Percentiles rank a stretch among this genome's conserved stretches.
Conservation (phyloP, 2,888 invertebrate genomes). For the Allolobophora icterica region DNA sequence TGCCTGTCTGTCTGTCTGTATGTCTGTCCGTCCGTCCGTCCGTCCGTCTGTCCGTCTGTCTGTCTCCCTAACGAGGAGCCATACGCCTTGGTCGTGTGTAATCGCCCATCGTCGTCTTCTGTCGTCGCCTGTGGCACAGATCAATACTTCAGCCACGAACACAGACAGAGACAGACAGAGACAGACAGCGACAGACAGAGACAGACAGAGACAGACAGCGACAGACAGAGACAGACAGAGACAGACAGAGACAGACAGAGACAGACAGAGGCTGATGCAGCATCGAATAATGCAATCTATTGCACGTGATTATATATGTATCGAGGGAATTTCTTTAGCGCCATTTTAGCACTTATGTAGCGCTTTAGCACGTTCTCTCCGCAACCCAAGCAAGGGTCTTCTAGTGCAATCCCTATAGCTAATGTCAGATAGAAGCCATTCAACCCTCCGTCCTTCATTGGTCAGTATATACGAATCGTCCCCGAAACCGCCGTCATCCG, state of each 20-base stretch:
- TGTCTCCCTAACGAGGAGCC: background rate
- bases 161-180: too few relatives aligned
- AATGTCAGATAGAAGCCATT: too few relatives aligned
- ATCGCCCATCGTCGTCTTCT: background rate
- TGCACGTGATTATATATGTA: background rate
- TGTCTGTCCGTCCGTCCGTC: background rate
- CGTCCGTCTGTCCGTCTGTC: background rate
- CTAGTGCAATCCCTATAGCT: too few relatives aligned
- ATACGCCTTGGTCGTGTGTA: background rate
- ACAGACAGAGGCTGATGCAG: too few relatives aligned
- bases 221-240: too few relatives aligned
- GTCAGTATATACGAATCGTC: too few relatives aligned
- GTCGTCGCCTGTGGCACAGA: background rate
- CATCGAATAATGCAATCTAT: background rate
- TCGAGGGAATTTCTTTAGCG: background rate
- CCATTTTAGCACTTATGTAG: background rate
- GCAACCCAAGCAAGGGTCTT: too few relatives aligned
- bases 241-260: too few relatives aligned
- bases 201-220: too few relatives aligned
- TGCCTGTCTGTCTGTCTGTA: background rate
- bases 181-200: too few relatives aligned
- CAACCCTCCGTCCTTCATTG: background rate
- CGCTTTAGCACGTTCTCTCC: background rate
- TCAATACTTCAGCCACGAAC: background rate
- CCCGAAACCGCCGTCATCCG: too few relatives aligned